Percentiles rank a stretch among this genome's conserved stretches.
Evolutionary conservation across 2,797 vertebrate genomes (phyloP).

Genomic region (Scolopax bukidnonensis): DNA sequence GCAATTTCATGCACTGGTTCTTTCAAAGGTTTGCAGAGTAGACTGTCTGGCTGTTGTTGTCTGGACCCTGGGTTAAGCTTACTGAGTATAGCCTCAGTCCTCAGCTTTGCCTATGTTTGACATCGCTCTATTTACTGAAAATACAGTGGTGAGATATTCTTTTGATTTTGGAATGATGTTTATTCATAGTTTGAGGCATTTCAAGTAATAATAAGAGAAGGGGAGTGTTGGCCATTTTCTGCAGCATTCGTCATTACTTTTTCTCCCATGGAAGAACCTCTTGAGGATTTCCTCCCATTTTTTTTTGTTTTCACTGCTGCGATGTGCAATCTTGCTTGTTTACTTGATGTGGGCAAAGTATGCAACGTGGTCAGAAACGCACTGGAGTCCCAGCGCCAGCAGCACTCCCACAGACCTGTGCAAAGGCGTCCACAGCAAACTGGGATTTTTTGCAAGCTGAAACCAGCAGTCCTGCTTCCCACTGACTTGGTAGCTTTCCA

Average conservation of each 20-base stretch:
- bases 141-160: background rate
- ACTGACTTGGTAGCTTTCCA: background rate
- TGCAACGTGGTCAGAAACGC: conserved; percentile 42
- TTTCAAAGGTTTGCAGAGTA: background rate
- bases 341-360: conserved; percentile 39
- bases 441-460: conserved; percentile 46
- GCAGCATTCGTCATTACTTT: background rate
- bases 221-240: background rate
- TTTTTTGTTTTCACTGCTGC: background rate
- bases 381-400: conserved; percentile 5
- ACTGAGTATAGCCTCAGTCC: background rate
- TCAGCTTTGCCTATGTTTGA: background rate
- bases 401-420: conserved; percentile 41
- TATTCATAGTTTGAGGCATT: background rate
- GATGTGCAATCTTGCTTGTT: conserved; percentile 49
- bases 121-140: background rate
- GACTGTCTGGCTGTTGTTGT: background rate
- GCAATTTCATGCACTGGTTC: conserved; percentile 60
- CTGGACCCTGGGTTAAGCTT: background rate
- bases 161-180: background rate
- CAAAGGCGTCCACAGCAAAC: background rate
- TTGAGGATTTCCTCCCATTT: background rate
- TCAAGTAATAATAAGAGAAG: background rate
- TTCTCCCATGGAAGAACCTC: background rate
- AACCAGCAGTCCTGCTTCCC: conserved; percentile 49